phyloP scores from a whole-genome alignment of 2,113 vertebrate species.

The Struthio camelus region DNA sequence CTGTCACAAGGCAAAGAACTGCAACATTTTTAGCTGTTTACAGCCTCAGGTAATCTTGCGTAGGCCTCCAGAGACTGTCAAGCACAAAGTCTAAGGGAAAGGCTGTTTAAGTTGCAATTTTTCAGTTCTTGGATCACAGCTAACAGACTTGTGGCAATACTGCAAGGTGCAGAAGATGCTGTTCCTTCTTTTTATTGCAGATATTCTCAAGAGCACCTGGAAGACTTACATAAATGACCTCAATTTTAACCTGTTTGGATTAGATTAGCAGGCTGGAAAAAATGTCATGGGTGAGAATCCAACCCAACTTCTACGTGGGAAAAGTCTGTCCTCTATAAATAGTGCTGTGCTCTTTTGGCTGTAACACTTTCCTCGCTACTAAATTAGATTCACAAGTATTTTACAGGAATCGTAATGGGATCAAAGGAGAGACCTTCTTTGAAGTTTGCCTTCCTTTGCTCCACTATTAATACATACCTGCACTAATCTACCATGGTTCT shows the following conservation, averaged over 20 bases:
- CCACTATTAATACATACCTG: slow-evolving; percentile 18
- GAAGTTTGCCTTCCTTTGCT: slow-evolving; percentile 47
- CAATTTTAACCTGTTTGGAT: slow-evolving; percentile 30
- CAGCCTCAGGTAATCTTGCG: background rate
- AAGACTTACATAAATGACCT: slow-evolving; percentile 25
- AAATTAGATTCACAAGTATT: slow-evolving; percentile 46
- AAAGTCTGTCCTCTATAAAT: slow-evolving; percentile 32
- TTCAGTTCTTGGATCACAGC: slow-evolving; percentile 24
- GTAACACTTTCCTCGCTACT: background rate
- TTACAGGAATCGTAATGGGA: slow-evolving; percentile 45
- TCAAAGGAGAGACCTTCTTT: slow-evolving; percentile 62
- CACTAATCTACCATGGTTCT: slow-evolving; percentile 17
- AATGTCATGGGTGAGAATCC: background rate
- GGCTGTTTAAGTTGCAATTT: slow-evolving; percentile 14
- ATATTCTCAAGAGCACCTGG: slow-evolving; percentile 7
- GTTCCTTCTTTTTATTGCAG: slow-evolving; percentile 1
- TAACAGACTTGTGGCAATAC: background rate
- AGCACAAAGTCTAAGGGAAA: background rate
- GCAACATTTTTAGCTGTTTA: slow-evolving; percentile 14
- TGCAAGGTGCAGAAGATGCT: background rate
- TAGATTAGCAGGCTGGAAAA: slow-evolving; percentile 24
- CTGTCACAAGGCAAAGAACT: slow-evolving; percentile 12
- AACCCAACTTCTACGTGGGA: background rate
- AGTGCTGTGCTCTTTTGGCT: background rate
- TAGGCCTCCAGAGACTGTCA: background rate